Conservation (phyloP, 1,140 invertebrate species). For the Heliconius himera region DNA sequence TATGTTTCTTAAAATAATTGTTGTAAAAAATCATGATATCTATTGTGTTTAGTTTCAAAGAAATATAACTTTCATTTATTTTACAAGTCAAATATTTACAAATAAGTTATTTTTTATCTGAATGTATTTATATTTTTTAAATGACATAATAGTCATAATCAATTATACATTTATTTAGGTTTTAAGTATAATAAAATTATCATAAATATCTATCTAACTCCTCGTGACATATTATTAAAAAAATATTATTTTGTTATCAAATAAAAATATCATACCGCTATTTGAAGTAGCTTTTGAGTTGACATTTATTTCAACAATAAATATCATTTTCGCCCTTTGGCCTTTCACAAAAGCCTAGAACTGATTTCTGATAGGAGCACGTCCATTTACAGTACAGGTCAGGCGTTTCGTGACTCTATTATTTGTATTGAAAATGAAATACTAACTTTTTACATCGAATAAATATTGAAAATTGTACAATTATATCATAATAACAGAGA, state of each 20-base stretch:
- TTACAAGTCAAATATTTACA: too few species aligned
- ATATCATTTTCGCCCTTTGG: neutral
- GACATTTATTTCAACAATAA: conserved; percentile 8
- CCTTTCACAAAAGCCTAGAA: conserved; percentile 8
- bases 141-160: too few species aligned
- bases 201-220: neutral
- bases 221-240: neutral
- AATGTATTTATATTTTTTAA: too few species aligned
- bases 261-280: neutral
- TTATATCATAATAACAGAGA: neutral
- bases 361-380: neutral
- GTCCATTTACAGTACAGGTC: neutral
- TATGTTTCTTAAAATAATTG: too few species aligned
- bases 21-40: too few species aligned
- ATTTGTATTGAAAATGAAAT: conserved; percentile 7
- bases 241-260: neutral
- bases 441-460: neutral
- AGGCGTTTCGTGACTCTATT: neutral
- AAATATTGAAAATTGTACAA: neutral
- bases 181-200: too few species aligned
- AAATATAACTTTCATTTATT: too few species aligned
- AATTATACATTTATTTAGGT: too few species aligned
- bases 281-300: neutral
- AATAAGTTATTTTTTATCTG: too few species aligned
- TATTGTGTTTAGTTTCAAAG: too few species aligned